Conservation (phyloP, 2,113 vertebrate genomes). For the Crotalus horridus region DNA sequence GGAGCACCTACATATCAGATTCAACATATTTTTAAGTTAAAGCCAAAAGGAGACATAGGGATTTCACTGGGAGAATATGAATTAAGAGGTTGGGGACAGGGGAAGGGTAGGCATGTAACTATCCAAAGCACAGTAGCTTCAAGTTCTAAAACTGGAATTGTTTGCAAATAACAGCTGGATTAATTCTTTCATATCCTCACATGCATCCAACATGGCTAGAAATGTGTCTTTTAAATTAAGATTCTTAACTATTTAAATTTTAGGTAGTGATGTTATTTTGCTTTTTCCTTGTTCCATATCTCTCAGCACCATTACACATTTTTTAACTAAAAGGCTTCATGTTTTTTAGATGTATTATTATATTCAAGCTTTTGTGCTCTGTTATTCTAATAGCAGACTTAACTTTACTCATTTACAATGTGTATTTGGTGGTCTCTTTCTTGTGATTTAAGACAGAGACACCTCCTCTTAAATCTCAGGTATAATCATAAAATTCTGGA, state of each 20-base stretch:
- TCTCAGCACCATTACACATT: neutral
- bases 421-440: neutral
- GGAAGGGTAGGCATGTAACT: neutral
- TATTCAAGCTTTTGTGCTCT: neutral
- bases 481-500: neutral
- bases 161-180: neutral
- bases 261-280: neutral
- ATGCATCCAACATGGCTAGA: neutral
- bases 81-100: neutral
- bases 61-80: neutral
- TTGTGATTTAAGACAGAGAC: neutral
- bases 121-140: neutral
- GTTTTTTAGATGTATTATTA: neutral
- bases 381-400: neutral
- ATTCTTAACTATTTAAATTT: neutral
- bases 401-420: constrained; percentile 1
- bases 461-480: neutral
- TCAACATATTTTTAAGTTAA: neutral
- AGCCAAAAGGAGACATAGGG: neutral
- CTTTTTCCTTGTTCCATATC: neutral
- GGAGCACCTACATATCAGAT: neutral
- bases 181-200: neutral
- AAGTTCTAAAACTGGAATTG: neutral
- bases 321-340: neutral
- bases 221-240: neutral